Evolutionary conservation across 1,140 invertebrate species (phyloP).

Genomic region (Conopomorpha cramerella): DNA sequence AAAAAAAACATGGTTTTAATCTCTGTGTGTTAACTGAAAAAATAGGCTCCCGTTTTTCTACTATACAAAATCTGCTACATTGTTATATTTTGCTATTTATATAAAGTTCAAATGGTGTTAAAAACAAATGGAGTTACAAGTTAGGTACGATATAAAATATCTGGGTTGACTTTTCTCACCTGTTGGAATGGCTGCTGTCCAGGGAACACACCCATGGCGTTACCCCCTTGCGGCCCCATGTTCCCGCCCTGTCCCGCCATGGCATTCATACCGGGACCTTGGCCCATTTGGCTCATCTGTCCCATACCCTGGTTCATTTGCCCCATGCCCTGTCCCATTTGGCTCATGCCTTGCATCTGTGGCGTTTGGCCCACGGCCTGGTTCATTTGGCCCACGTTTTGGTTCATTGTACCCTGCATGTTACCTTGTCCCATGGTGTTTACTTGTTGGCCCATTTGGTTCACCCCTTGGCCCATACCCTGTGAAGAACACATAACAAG

Average conservation of each 20-base stretch:
- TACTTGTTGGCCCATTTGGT: too few species aligned
- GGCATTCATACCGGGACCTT: conserved; percentile 42
- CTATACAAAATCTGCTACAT: too few species aligned
- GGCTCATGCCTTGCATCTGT: conserved; percentile 54
- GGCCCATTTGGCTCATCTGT: conserved; percentile 54
- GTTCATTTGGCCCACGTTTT: conserved; percentile 48
- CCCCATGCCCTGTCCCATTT: conserved; percentile 53
- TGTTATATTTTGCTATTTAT: too few species aligned
- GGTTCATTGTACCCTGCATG: conserved; percentile 36
- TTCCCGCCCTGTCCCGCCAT: conserved; percentile 47
- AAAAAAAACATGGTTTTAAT: too few species aligned
- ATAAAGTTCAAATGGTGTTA: too few species aligned
- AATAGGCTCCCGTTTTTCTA: too few species aligned
- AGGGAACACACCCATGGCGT: conserved; percentile 56
- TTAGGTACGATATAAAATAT: too few species aligned
- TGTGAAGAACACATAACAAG: conserved; percentile 16
- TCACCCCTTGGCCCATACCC: conserved; percentile 44
- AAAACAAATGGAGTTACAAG: too few species aligned
- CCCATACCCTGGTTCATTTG: conserved; percentile 60
- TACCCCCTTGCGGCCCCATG: conserved; percentile 61
- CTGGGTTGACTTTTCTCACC: too few species aligned
- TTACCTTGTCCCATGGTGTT: too few species aligned
- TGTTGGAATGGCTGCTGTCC: conserved; percentile 60
- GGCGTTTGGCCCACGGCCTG: conserved; percentile 39
- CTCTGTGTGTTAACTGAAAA: too few species aligned